Conservation (phyloP, 2,888 invertebrate species). For the Marasmarcha lunaedactyla region DNA sequence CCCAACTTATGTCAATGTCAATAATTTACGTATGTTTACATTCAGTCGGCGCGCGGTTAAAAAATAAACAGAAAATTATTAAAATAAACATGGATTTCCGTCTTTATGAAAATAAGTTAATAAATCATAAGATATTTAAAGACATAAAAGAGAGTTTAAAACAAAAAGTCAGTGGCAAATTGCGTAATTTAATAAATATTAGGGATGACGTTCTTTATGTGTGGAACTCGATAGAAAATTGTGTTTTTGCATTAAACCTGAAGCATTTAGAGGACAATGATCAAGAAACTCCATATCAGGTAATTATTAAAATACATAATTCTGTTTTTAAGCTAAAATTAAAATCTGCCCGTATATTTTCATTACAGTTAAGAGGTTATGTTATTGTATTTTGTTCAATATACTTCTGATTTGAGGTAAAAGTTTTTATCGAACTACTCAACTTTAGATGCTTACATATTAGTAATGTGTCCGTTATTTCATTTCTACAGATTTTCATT, state of each 20-base stretch:
- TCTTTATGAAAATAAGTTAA: constrained; percentile 70
- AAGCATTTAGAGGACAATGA: constrained; percentile 53
- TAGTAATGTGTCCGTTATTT: too few relatives aligned
- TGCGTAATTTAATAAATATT: constrained; percentile 73
- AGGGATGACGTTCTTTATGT: constrained; percentile 76
- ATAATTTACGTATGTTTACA: constrained; percentile 17
- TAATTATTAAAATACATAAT: neutral
- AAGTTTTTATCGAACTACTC: too few relatives aligned
- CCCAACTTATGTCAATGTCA: constrained; percentile 15
- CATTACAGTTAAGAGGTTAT: too few relatives aligned
- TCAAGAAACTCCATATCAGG: constrained; percentile 72
- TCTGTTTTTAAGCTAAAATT: too few relatives aligned
- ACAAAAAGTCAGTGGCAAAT: constrained; percentile 62
- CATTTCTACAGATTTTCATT: too few relatives aligned
- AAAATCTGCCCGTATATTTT: too few relatives aligned
- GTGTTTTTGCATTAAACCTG: constrained; percentile 73
- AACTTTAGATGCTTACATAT: too few relatives aligned
- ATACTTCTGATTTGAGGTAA: too few relatives aligned
- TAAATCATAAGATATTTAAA: constrained; percentile 72
- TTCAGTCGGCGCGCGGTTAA: constrained; percentile 8
- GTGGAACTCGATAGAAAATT: constrained; percentile 75
- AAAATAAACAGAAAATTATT: constrained; percentile 1
- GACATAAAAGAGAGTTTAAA: constrained; percentile 66
- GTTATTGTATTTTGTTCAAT: too few relatives aligned
- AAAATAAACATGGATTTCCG: constrained; percentile 61